Conservation (phyloP, 2,888 invertebrate species). For the Sclerodermus sp. region DNA sequence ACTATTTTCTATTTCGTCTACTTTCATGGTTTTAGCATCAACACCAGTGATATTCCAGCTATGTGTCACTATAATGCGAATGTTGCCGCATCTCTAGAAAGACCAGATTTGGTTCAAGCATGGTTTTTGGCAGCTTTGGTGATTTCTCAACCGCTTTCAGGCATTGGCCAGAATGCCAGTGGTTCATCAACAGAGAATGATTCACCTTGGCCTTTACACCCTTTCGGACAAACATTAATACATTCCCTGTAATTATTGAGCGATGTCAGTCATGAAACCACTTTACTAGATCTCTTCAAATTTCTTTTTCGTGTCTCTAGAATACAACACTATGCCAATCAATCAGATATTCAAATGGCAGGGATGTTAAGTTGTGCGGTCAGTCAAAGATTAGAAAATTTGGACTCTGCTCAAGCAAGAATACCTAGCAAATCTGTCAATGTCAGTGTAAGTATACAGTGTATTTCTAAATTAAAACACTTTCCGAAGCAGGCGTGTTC, state of each 20-base stretch:
- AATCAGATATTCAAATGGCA: slow-evolving; percentile 88
- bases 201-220: slow-evolving; percentile 79
- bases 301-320: slow-evolving; percentile 55
- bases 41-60: slow-evolving; percentile 55
- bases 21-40: slow-evolving; percentile 40
- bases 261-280: too few relatives aligned
- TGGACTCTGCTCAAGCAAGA: slow-evolving; percentile 54
- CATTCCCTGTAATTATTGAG: slow-evolving; percentile 76
- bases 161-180: slow-evolving; percentile 38
- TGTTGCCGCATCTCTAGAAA: slow-evolving; percentile 72
- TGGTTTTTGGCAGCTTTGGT: slow-evolving; percentile 84
- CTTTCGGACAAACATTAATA: slow-evolving; percentile 82
- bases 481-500: too few relatives aligned
- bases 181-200: slow-evolving; percentile 55
- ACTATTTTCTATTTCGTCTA: too few relatives aligned
- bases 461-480: too few relatives aligned
- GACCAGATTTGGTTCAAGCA: slow-evolving; percentile 82
- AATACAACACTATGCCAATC: slow-evolving; percentile 78
- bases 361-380: slow-evolving; percentile 92
- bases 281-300: background rate
- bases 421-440: slow-evolving; percentile 62
- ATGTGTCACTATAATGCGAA: slow-evolving; percentile 83
- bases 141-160: slow-evolving; percentile 46
- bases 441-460: slow-evolving; percentile 59
- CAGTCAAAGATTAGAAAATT: slow-evolving; percentile 66